Evolutionary conservation across 2,113 vertebrate species (phyloP).

Genomic region (Pleuronectes platessa): DNA sequence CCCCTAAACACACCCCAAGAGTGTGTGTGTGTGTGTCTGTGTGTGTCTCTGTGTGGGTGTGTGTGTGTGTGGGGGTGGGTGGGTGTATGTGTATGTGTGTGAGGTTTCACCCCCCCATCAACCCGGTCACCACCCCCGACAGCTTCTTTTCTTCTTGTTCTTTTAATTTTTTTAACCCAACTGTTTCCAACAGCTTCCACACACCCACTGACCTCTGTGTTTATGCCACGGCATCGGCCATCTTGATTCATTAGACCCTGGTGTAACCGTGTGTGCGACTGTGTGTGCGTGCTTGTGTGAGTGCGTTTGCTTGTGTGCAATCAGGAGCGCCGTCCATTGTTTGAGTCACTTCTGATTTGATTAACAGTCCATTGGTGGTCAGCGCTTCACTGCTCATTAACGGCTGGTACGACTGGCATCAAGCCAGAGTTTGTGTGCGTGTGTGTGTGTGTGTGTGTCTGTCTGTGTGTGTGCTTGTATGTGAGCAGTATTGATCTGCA

Average conservation of each 20-base stretch:
- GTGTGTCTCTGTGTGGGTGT: too few species aligned
- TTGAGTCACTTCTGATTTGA: conserved; percentile 51
- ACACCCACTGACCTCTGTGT: conserved; percentile 48
- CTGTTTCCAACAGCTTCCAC: conserved; percentile 33
- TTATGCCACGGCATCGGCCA: conserved; percentile 46
- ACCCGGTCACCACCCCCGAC: background rate
- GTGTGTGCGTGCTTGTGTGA: conserved; percentile 28
- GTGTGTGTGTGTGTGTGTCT: conserved; percentile 10
- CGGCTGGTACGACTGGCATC: conserved; percentile 18
- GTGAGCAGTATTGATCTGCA: conserved; percentile 5
- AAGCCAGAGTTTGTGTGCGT: conserved; percentile 21
- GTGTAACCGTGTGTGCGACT: conserved; percentile 7
- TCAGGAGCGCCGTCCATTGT: conserved; percentile 44
- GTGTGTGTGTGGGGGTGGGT: too few species aligned
- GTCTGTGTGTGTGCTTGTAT: background rate
- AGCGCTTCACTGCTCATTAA: conserved; percentile 53
- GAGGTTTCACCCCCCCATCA: background rate
- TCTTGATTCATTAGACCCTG: conserved; percentile 55
- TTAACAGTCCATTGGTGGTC: conserved; percentile 58
- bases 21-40: background rate
- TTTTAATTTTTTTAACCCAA: conserved; percentile 44
- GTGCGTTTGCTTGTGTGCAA: conserved; percentile 18
- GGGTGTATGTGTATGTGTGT: too few species aligned
- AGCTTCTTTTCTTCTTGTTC: conserved; percentile 16
- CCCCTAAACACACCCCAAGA: background rate